Base-by-base conservation (phyloP, 2,113 vertebrate species). In the Eubucco bourcierii region DNA sequence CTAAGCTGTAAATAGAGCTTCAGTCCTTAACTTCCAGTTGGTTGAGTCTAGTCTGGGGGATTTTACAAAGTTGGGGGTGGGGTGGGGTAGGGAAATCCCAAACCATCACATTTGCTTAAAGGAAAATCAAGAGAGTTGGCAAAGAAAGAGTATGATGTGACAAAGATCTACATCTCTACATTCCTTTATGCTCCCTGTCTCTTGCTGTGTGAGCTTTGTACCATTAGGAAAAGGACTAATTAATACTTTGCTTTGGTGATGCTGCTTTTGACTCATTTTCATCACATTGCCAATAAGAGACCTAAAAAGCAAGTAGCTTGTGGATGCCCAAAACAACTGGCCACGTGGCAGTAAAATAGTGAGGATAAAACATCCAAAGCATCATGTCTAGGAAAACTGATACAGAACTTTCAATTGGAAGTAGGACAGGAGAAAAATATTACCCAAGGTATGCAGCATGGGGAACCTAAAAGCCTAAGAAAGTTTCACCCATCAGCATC, bases 381-480 rank as follows among this genome's bases (percentile, higher is more conserved):
- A 1, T 1, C 9, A 1, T 1, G 5, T 31, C 47, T 39, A 15
- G 15, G 33, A 53, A 70, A 55, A 67, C 0, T 2, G 41, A 27
- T 25, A 60, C 13, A 31, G 4, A 28, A 31, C 12, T 70, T 74
- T 53, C n/a, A 47, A 1, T 1, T 53, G 12, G 8, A 74, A 82
- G 12, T 4, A 7, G 3, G 27, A 68, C 74, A 31, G 71, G 37
- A 58, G 58, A 61, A 15, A 61, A 34, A 2, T 27, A 29, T 31
- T 15, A 8, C 15, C 59, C 19, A 15, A 63, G n/a, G 27, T 59
- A 31, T 4, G 34, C 27, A 70, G 2, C 7, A 21, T 63, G 18
- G 11, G 46, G 19, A 90, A 33, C 6, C 10, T 14, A 12, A 10
- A 92, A 87, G 21, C 3, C 6, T 12, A 19, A 64, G 50, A 16